These are phyloP conservation scores for Pelusios castaneus DNA, from an alignment of 2,113 vertebrate species.

Conservation along the genomic window DNA sequence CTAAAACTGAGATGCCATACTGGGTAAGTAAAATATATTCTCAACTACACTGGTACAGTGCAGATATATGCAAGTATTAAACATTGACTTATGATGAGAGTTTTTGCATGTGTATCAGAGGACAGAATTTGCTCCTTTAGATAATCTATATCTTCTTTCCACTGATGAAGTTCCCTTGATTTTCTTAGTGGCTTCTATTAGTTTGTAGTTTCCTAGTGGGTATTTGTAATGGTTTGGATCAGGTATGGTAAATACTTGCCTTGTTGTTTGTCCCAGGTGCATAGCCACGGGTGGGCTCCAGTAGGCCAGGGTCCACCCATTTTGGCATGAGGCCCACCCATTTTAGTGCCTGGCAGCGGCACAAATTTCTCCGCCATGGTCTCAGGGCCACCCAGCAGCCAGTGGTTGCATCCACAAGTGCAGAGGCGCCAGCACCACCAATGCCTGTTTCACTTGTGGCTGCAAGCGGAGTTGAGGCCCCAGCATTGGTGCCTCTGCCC, in stretches of 20 bases:
- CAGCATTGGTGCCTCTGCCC: too few species aligned
- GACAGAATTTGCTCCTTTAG: background rate
- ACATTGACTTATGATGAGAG: background rate
- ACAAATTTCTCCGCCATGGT: too few species aligned
- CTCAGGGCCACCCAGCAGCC: too few species aligned
- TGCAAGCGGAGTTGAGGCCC: too few species aligned
- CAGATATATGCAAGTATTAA: background rate
- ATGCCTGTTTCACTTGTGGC: too few species aligned
- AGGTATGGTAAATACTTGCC: background rate
- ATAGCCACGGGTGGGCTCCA: too few species aligned
- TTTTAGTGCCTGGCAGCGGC: too few species aligned
- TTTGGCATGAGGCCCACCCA: too few species aligned
- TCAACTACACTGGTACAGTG: background rate
- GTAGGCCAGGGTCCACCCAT: too few species aligned
- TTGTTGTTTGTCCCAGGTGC: background rate
- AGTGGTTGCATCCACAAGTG: too few species aligned
- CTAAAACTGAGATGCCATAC: background rate
- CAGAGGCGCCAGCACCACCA: too few species aligned
- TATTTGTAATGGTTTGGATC: background rate
- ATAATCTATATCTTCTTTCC: background rate
- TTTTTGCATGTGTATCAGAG: background rate
- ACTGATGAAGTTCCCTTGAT: background rate
- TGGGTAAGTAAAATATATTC: background rate
- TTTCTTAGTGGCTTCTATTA: background rate
- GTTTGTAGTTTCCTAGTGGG: background rate